Conservation (phyloP, 2,113 vertebrate genomes). For the Australoheros scitulus region DNA sequence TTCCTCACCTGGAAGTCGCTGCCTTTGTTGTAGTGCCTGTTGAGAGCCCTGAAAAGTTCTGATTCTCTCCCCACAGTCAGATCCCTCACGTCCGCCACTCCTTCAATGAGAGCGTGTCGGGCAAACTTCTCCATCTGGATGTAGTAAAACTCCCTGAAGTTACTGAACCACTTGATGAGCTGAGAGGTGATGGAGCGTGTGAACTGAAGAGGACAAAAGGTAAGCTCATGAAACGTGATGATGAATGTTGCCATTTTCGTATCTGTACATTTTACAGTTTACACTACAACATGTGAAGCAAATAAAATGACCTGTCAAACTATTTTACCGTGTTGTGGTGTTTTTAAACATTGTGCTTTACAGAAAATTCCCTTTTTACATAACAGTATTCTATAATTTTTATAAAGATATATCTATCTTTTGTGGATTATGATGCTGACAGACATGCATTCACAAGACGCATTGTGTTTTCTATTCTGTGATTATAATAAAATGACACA, state of each 20-base stretch:
- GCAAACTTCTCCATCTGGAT: conserved; percentile 96
- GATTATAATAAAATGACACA: background rate
- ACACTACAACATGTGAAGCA: background rate
- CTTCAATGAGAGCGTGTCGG: conserved; percentile 84
- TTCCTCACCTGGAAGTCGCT: conserved; percentile 89
- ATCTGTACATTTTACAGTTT: background rate
- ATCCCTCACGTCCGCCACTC: conserved; percentile 61
- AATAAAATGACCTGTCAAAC: conserved; percentile 14
- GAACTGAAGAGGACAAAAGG: conserved; percentile 79
- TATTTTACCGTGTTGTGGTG: background rate
- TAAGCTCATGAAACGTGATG: background rate
- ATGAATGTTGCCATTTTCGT: background rate
- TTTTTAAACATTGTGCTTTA: background rate
- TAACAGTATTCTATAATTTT: no score
- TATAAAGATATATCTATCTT: background rate
- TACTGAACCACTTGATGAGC: conserved; percentile 98
- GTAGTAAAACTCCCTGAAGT: conserved; percentile 95
- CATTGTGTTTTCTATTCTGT: background rate
- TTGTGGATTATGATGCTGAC: background rate
- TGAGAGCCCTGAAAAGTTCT: conserved; percentile 88
- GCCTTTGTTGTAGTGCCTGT: conserved; percentile 90
- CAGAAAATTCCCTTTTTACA: no score
- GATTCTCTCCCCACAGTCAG: conserved; percentile 87
- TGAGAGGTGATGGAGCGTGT: conserved; percentile 91
- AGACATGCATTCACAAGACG: background rate